phyloP scores from a whole-genome alignment of 2,888 invertebrate genomes.

The Zonitis immaculata region DNA sequence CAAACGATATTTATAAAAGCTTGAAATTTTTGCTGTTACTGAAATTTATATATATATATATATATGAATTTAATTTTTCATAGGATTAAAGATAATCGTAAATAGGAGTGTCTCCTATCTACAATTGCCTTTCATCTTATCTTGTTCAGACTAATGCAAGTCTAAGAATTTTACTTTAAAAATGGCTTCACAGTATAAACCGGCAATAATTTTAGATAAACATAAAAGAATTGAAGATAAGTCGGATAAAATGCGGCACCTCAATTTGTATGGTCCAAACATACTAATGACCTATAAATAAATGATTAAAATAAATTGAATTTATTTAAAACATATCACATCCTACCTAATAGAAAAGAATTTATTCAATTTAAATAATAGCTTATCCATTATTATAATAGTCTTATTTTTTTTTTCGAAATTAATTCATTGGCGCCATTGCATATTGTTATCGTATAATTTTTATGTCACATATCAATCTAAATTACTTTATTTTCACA shows the following conservation, averaged over 20 bases:
- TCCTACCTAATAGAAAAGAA: not conserved
- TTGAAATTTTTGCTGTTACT: not conserved
- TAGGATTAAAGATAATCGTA: not conserved
- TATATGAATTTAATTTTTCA: too few relatives aligned
- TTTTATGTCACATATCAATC: constrained; percentile 12
- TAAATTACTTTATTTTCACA: constrained; percentile 23
- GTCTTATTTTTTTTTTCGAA: constrained; percentile 4
- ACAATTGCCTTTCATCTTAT: constrained; percentile 28
- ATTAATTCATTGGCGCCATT: constrained; percentile 3
- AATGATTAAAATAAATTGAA: constrained; percentile 3
- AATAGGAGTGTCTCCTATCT: constrained; percentile 18
- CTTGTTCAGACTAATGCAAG: constrained; percentile 35
- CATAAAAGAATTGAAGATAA: constrained; percentile 21
- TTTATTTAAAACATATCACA: not conserved
- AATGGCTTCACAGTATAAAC: constrained; percentile 25
- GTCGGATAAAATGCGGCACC: constrained; percentile 26
- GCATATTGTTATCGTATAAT: constrained; percentile 12
- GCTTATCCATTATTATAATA: not conserved
- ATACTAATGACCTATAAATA: constrained; percentile 27
- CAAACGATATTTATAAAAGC: not conserved
- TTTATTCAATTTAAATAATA: not conserved
- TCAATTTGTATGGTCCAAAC: constrained; percentile 28
- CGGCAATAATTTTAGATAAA: constrained; percentile 15
- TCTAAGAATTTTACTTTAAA: constrained; percentile 34
- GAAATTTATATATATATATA: too few relatives aligned